A percentile compares a stretch with the other conserved stretches of the same genome.
Conservation (phyloP, 2,113 vertebrate genomes). For the crab-eating macaque (Macaca fascicularis) region T2T-MFA8v1.1 NC_088379.1:40599001-40599500, state of each 20-base stretch:
- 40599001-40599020: fast-evolving
- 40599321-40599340: background rate
- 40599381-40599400: background rate
- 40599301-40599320: background rate
- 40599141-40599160: background rate
- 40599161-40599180: background rate
- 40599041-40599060: background rate
- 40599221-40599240: background rate
- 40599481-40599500: fast-evolving
- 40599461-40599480: background rate
- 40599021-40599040: background rate
- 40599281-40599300: fast-evolving
- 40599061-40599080: background rate
- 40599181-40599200: background rate
- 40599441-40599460: background rate
- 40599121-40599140: background rate
- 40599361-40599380: background rate
- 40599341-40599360: fast-evolving
- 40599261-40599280: background rate
- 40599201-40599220: background rate
- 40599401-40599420: background rate
- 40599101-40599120: background rate
- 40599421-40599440: background rate
- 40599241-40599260: background rate
- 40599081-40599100: background rate